These are phyloP conservation scores for Quiscalus mexicanus DNA, from an alignment of 2,113 vertebrate species.

Conservation along the genomic window DNA sequence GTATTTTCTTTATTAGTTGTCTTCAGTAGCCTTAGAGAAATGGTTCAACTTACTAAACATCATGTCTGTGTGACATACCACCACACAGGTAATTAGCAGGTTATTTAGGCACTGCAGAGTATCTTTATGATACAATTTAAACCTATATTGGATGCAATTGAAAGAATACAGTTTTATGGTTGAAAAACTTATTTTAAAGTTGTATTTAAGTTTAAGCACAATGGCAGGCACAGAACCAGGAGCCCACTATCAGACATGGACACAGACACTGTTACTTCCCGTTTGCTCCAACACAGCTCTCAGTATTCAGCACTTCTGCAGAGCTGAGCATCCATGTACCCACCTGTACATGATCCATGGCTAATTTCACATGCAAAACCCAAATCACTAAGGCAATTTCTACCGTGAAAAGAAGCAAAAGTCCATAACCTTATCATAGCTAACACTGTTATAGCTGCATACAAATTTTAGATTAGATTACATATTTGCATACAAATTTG, in stretches of 20 bases:
- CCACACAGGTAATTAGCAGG: background rate
- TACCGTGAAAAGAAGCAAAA: background rate
- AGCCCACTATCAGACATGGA: background rate
- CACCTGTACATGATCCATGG: background rate
- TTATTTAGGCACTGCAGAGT: background rate
- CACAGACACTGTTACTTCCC: background rate
- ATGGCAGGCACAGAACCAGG: background rate
- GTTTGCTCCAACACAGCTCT: rapidly evolving
- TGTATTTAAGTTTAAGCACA: background rate
- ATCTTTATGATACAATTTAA: background rate
- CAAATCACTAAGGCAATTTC: background rate
- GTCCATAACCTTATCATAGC: background rate
- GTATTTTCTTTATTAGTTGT: background rate
- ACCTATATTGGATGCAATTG: background rate
- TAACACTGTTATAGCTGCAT: background rate
- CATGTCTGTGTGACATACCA: background rate
- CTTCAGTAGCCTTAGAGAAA: background rate
- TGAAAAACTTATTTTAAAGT: background rate
- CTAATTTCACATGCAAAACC: background rate
- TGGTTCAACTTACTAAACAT: background rate
- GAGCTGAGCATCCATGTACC: background rate
- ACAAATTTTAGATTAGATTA: background rate
- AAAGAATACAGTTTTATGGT: background rate
- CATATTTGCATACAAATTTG: background rate
- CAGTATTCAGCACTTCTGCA: background rate